Evolutionary conservation across 2,888 invertebrate genomes (phyloP).

Genomic region (Nowickia ferox): DNA sequence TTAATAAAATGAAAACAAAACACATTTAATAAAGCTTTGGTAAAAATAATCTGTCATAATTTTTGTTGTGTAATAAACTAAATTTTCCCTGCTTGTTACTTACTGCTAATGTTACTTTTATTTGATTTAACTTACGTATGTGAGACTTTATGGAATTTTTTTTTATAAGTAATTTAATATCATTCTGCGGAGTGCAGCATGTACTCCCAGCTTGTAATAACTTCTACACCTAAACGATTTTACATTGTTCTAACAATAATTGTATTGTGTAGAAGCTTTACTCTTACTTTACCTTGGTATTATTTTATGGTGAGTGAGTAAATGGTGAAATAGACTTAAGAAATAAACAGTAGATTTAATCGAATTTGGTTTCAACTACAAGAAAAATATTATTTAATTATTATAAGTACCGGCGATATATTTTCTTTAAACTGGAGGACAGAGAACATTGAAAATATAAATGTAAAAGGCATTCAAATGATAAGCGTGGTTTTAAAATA

Average conservation of each 20-base stretch:
- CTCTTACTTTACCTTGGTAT: constrained; percentile 32
- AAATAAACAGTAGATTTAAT: background rate
- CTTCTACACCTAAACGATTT: constrained; percentile 36
- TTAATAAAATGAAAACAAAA: too few relatives aligned
- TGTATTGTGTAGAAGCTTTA: background rate
- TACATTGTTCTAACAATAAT: constrained; percentile 22
- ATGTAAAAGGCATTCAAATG: too few relatives aligned
- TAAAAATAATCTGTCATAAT: too few relatives aligned
- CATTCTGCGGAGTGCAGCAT: background rate
- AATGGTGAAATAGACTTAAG: background rate
- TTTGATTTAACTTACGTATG: constrained; percentile 40
- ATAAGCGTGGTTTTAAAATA: too few relatives aligned
- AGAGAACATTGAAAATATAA: background rate
- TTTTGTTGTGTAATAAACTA: constrained; percentile 11
- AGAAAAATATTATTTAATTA: too few relatives aligned
- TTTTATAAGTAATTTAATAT: constrained; percentile 14
- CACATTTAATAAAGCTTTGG: too few relatives aligned
- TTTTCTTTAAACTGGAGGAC: background rate
- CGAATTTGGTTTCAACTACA: background rate
- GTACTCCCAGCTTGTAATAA: constrained; percentile 18
- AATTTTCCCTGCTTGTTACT: constrained; percentile 45
- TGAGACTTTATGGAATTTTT: constrained; percentile 13
- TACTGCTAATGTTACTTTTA: constrained; percentile 38
- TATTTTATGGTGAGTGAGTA: background rate
- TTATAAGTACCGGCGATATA: too few relatives aligned